Conservation (phyloP, 2,113 vertebrate species). For the Stercorarius parasiticus region DNA sequence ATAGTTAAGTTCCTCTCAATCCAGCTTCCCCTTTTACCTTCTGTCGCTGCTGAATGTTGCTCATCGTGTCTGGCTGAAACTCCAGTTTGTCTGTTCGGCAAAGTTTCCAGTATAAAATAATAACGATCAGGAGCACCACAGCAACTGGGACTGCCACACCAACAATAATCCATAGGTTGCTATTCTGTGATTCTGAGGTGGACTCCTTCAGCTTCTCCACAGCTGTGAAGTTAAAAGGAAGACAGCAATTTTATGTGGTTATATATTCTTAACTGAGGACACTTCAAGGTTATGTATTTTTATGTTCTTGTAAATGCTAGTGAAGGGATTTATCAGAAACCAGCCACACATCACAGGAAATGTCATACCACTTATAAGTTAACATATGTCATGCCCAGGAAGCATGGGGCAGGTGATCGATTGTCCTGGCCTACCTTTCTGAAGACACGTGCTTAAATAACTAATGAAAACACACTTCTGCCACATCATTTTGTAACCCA, state of each 20-base stretch:
- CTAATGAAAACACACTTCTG: background rate
- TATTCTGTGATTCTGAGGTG: constrained; percentile 81
- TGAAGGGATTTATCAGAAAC: background rate
- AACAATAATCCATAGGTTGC: constrained; percentile 91
- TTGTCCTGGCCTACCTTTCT: background rate
- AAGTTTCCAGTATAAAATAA: constrained; percentile 97
- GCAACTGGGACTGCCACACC: constrained; percentile 90
- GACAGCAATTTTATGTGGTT: background rate
- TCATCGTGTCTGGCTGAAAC: constrained; percentile 94
- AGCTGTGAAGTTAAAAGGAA: constrained; percentile 71
- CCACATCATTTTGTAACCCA: background rate
- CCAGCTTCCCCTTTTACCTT: constrained; percentile 80
- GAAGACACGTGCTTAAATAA: background rate
- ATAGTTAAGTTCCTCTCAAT: background rate
- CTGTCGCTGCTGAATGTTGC: constrained; percentile 92
- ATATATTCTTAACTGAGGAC: background rate
- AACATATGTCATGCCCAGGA: background rate
- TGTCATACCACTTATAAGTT: background rate
- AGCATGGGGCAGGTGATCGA: background rate
- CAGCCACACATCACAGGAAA: background rate
- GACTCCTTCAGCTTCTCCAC: constrained; percentile 83
- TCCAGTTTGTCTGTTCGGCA: constrained; percentile 97
- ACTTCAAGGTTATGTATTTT: background rate
- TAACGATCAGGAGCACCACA: constrained; percentile 87
- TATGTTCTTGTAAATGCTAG: background rate